Percentiles rank a stretch among this genome's conserved stretches.
Evolutionary conservation across 2,797 vertebrate species (phyloP).

Genomic region (Eutrigla gurnardus): DNA sequence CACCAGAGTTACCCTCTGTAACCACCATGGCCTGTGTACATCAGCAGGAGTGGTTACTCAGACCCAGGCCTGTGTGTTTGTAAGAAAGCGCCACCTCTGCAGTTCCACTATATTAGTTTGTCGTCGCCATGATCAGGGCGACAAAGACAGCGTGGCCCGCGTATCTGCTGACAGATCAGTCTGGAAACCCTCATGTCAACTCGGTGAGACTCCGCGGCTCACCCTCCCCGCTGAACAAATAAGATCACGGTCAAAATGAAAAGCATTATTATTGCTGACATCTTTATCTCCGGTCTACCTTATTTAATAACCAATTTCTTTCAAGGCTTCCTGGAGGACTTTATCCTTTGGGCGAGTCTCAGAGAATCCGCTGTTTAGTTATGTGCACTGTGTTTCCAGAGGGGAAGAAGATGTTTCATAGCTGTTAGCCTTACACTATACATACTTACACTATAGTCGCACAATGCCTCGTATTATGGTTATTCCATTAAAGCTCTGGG

Average conservation of each 20-base stretch:
- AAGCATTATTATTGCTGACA: conserved; percentile 80
- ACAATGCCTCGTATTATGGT: conserved; percentile 52
- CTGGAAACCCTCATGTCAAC: conserved; percentile 72
- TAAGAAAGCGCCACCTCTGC: conserved; percentile 62
- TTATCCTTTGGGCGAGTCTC: conserved; percentile 63
- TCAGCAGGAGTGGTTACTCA: conserved; percentile 10
- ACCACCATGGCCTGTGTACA: conserved; percentile 20
- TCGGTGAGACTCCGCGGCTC: conserved; percentile 47
- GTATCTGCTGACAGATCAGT: conserved; percentile 76
- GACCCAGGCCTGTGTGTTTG: neutral
- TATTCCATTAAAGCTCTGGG: conserved; percentile 61
- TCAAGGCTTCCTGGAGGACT: conserved; percentile 70
- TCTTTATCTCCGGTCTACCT: conserved; percentile 75
- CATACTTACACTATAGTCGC: conserved; percentile 42
- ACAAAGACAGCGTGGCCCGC: conserved; percentile 44
- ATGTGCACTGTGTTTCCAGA: conserved; percentile 63
- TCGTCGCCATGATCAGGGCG: conserved; percentile 56
- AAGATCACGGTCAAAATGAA: conserved; percentile 79
- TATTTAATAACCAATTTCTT: conserved; percentile 80
- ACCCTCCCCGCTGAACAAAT: conserved; percentile 74
- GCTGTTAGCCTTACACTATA: conserved; percentile 57
- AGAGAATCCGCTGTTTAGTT: conserved; percentile 65
- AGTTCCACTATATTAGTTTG: conserved; percentile 69
- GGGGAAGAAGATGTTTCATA: conserved; percentile 50
- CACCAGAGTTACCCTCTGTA: conserved; percentile 19